Evolutionary conservation across 1,140 invertebrate genomes (phyloP), one percentile per base, ranked within the genome.

Genomic region (Cyclargus thomasi): DNA sequence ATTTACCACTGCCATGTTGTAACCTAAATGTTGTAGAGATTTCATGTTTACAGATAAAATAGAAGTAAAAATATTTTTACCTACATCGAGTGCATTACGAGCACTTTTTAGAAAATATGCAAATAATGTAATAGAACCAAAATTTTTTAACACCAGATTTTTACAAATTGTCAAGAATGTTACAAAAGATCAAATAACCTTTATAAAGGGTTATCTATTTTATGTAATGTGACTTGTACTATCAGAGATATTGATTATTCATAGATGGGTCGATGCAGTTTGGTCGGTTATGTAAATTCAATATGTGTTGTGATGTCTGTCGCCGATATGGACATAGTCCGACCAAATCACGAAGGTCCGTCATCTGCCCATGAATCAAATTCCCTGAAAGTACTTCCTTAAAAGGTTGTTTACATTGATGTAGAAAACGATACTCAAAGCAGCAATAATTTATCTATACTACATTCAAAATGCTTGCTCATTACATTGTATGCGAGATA

Each of bases 371-470:
- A n/a, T 29, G 29, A 5, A 29, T 8, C 29, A 29, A 29, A 29
- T 6, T 29, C 29, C 8, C 29, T 29, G 29, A 29, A 7, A 17
- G 55, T 59, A 59, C 55, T 5, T 8, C 21, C 5, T 59, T n/a
- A 55, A 8, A 17, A 1, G 55, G 55, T 59, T 59, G 55, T 59
- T 22, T 18, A 59, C n/a, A 17, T 22, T 18, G 18, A 20, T 59
- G 11, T 11, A 59, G 55, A 21, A 59, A 59, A 20, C 18, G 18
- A 20, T 59, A 59, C 11, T 59, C 55, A 67, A 67, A 69, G 65
- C 73, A 73, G 70, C 69, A 74, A 74, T 77, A 74, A 75, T 74
- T 63, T 73, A 74, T 71, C 65, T 72, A 74, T 67, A 72, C 65
- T 67, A 72, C 65, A 71, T 68, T 74, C 70, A 68, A 73, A 74